Conservation (phyloP, 2,113 vertebrate species). For the Phalacrocorax pelagicus region DNA sequence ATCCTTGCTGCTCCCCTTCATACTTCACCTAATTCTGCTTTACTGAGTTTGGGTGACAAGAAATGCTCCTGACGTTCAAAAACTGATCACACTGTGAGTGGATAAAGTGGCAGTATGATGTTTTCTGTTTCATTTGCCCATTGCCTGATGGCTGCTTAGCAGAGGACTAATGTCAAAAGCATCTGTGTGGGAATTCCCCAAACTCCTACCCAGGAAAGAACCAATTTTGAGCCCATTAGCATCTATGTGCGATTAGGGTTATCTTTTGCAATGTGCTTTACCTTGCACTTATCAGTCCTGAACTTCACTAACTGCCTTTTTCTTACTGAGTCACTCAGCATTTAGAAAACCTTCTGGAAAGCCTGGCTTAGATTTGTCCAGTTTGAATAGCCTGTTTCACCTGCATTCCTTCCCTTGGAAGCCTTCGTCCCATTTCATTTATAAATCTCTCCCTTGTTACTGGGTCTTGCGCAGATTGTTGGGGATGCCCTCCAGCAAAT, state of each 20-base stretch:
- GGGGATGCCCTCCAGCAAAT: background rate
- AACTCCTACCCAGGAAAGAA: background rate
- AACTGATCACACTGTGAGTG: background rate
- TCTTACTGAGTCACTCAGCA: background rate
- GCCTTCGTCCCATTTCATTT: background rate
- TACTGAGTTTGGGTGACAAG: background rate
- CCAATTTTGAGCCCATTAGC: background rate
- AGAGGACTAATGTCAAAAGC: background rate
- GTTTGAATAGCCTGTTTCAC: background rate
- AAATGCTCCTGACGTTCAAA: background rate
- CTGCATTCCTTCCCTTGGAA: background rate
- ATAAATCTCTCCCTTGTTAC: background rate
- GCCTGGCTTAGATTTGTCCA: background rate
- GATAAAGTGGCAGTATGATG: background rate
- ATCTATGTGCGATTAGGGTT: background rate
- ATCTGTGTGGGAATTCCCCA: background rate
- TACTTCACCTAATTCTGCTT: background rate
- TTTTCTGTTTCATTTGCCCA: background rate
- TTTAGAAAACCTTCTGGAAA: background rate
- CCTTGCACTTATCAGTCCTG: background rate
- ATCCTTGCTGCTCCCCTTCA: background rate
- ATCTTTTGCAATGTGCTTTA: background rate
- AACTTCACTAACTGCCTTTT: background rate
- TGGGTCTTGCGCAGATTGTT: background rate
- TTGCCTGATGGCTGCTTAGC: background rate